Evolutionary conservation across 2,113 vertebrate species (phyloP), one percentile per base, ranked within the genome.

Genomic region (Australoheros scitulus): DNA sequence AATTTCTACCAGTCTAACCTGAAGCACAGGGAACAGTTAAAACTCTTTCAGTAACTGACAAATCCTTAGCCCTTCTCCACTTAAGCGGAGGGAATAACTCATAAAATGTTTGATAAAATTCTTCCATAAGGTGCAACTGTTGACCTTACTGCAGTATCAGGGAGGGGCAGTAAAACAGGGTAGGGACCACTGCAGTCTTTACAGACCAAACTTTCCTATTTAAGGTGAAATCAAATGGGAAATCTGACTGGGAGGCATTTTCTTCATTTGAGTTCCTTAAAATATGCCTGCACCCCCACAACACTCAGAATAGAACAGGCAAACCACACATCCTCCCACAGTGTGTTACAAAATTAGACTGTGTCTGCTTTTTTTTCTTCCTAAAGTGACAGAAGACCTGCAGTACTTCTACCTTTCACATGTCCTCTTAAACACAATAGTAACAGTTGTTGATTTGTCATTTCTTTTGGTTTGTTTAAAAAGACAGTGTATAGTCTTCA

Each of bases 281-380:
- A 93, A 91, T 92, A 91, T 56, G 79, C 83, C n/a, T 77, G 70
- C 84, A 84, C n/a, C 47, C 77, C 63, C 80, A 29, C 84, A 77
- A 76, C 58, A 58, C 88, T 88, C 38, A 76, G 61, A 93, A 93
- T 92, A 93, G 91, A 87, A 60, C 77, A 83, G 76, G 65, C 50
- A 76, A 61, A 89, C 85, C 92, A 89, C 85, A 87, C 65, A 81
- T 77, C 88, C 87, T 86, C 92, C 85, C 86, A 89, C 86, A 60
- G 43, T 43, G 68, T 34, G 41, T 36, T 63, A 56, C 38, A 86
- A 58, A 91, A 83, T 82, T 85, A 88, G 55, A 59, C 56, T 60
- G 57, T 57, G 34, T 87, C 47, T 60, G 18, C 20, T 72, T 72
- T 47, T 55, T 72, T 18, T 29, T 7, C 17, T 52, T 10, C 32